Evolutionary conservation across 2,113 vertebrate species (phyloP), one percentile per base, ranked within the genome.

Genomic region (Sprattus sprattus): DNA sequence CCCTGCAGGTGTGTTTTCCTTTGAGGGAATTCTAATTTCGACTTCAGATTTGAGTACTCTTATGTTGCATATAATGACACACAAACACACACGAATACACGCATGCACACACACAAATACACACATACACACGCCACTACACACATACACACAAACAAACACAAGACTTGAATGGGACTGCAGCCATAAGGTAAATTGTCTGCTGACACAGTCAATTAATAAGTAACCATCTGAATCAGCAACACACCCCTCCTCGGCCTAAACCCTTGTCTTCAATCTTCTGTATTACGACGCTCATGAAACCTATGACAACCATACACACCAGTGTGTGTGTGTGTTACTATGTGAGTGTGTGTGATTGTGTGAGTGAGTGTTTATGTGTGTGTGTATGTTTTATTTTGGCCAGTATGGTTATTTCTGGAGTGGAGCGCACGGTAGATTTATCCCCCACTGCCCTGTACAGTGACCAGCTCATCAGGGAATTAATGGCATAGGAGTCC

Each of bases 401-500:
- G 45, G 81, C 44, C 50, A 52, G 54, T 13, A 11, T 39, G 25
- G 88, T 89, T 92, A 87, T 91, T 92, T 88, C 86, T 88, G 84
- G 85, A 91, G 83, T 88, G 54, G 84, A 85, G 89, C 87, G 83
- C 84, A 3, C 54, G 9, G 25, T 54, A 90, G 92, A 92, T 93
- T 91, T 89, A 91, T 92, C 85, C 81, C 49, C 45, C 78, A 81
- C 46, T 60, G 86, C 90, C 87, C 82, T 88, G 86, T 78, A 88
- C 86, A 47, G 57, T 91, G 89, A 88, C 89, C 87, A 71, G 84
- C 90, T 91, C 92, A 90, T 92, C 89, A 91, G 87, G 86, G 88
- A 92, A 92, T 92, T 91, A 93, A 92, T 92, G 88, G 88, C 89
- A 90, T 90, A 84, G 87, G 89, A 92, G 89, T 91, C 85, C 89